Percentiles rank a stretch among this genome's conserved stretches.
Conservation (phyloP, 1,140 invertebrate species). For the Hylyphantes graminicola region DNA sequence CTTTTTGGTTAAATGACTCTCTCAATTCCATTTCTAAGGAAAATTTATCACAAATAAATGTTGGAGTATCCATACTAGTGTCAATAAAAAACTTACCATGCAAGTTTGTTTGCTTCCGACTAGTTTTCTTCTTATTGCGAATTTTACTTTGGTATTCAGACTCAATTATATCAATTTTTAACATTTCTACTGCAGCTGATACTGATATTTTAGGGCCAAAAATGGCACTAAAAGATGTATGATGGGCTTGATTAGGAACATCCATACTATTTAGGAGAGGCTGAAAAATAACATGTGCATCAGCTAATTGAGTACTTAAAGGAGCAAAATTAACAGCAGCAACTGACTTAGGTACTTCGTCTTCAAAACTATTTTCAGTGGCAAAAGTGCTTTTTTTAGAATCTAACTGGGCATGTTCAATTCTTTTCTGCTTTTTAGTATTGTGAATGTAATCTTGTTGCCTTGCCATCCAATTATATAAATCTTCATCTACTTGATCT, state of each 20-base stretch:
- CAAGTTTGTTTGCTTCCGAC: slow-evolving; percentile 32
- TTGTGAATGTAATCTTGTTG: slow-evolving; percentile 77
- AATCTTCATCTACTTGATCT: slow-evolving; percentile 75
- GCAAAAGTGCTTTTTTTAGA: slow-evolving; percentile 73
- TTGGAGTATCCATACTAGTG: slow-evolving; percentile 77
- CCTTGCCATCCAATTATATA: slow-evolving; percentile 96
- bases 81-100: slow-evolving; percentile 62
- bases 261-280: slow-evolving; percentile 85
- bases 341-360: slow-evolving; percentile 62
- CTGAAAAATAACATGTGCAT: slow-evolving; percentile 93
- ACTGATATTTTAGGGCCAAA: slow-evolving; percentile 91
- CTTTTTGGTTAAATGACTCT: slow-evolving; percentile 69
- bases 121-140: slow-evolving; percentile 51
- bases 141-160: slow-evolving; percentile 67
- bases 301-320: slow-evolving; percentile 80
- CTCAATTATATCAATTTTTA: slow-evolving; percentile 94
- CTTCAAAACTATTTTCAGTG: slow-evolving; percentile 64
- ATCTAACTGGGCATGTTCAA: slow-evolving; percentile 67
- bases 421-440: slow-evolving; percentile 58
- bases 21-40: slow-evolving; percentile 88
- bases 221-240: slow-evolving; percentile 77
- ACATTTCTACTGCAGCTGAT: slow-evolving; percentile 84
- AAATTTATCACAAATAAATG: slow-evolving; percentile 92
- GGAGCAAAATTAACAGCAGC: slow-evolving; percentile 66
- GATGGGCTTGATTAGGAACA: slow-evolving; percentile 78